These are phyloP conservation scores for Thera obeliscata DNA, from an alignment of 2,888 invertebrate genomes.

Conservation along the genomic window DNA sequence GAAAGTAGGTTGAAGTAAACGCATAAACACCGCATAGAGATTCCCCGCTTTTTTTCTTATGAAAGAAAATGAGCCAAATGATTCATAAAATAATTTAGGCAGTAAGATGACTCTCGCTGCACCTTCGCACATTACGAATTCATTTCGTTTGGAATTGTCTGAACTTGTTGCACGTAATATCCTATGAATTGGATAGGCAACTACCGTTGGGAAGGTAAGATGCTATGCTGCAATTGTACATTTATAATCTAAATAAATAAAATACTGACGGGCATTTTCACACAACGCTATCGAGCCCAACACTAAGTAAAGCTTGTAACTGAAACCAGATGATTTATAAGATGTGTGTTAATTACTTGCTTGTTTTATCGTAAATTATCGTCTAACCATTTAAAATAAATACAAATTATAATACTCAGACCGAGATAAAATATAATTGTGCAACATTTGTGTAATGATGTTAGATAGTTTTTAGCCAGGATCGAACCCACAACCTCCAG, in stretches of 20 bases:
- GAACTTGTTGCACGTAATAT: constrained; percentile 48
- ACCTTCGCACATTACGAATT: constrained; percentile 49
- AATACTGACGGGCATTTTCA: no score
- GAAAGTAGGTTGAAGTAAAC: background rate
- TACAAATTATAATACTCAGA: no score
- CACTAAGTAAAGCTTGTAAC: no score
- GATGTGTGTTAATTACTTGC: no score
- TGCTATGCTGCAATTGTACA: background rate
- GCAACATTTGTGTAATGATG: no score
- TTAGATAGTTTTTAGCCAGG: no score
- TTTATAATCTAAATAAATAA: background rate
- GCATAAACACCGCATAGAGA: background rate
- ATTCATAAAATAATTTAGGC: constrained; percentile 23
- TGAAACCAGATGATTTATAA: no score
- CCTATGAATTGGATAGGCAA: constrained; percentile 48
- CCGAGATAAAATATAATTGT: no score
- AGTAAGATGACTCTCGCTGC: constrained; percentile 44
- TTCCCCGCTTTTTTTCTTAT: constrained; percentile 2
- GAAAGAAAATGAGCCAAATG: constrained; percentile 18
- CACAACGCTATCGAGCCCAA: no score
- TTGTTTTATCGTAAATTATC: no score
- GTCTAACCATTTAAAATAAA: no score
- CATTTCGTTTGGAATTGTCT: constrained; percentile 52
- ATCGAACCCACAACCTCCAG: no score
- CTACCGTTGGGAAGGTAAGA: constrained; percentile 16